A percentile compares a stretch with the other conserved stretches of the same genome.
Evolutionary conservation across 2,888 invertebrate species (phyloP).

Genomic region (Philhelius pedissequus): DNA sequence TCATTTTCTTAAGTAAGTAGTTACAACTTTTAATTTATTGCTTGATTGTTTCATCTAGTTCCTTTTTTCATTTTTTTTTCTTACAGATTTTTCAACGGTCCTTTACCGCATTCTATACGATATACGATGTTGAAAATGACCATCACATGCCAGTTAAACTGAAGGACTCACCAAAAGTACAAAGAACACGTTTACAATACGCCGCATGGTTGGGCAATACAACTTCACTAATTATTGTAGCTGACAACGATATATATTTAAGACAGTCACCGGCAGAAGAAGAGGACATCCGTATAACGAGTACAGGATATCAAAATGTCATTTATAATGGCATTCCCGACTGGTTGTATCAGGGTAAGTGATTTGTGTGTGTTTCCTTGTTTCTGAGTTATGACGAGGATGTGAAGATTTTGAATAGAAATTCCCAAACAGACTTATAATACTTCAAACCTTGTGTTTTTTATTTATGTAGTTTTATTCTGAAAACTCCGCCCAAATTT

Average conservation of each 20-base stretch:
- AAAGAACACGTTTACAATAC: constrained; percentile 88
- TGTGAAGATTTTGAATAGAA: background rate
- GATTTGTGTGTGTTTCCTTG: background rate
- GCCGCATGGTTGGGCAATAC: constrained; percentile 91
- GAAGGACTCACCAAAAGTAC: constrained; percentile 85
- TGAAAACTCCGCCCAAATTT: background rate
- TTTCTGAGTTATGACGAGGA: background rate
- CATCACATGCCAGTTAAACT: constrained; percentile 92
- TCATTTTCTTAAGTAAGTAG: constrained; percentile 26
- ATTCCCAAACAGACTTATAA: background rate
- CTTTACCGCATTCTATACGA: constrained; percentile 92
- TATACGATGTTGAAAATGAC: constrained; percentile 94
- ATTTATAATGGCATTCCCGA: constrained; percentile 96
- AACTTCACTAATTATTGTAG: constrained; percentile 88
- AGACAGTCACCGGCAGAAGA: constrained; percentile 85
- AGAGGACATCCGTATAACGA: constrained; percentile 86
- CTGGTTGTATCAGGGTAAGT: constrained; percentile 95
- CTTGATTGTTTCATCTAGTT: background rate
- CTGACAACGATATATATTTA: constrained; percentile 94
- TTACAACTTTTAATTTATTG: background rate
- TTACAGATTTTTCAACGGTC: constrained; percentile 91
- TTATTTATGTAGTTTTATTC: background rate
- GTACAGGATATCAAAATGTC: constrained; percentile 87
- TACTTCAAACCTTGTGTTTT: background rate
- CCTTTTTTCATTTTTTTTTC: constrained; percentile 45